Percentiles rank a stretch among this genome's conserved stretches.
phyloP scores from a whole-genome alignment of 2,113 vertebrate species.

The Psettodes erumei region DNA sequence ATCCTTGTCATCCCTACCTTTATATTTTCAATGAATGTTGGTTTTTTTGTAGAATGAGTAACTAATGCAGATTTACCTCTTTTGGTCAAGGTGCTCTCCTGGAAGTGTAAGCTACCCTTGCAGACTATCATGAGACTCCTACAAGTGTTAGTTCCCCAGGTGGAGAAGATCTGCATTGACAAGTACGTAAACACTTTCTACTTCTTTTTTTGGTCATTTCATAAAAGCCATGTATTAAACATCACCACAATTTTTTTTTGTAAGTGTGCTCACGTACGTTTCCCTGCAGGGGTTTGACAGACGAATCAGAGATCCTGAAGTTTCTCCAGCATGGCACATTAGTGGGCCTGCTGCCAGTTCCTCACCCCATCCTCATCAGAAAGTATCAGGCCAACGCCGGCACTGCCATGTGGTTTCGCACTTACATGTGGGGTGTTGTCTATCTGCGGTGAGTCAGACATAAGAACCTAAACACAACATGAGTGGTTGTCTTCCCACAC shows the following conservation, averaged over 20 bases:
- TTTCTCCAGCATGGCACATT: slow-evolving; percentile 97
- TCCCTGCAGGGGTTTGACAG: slow-evolving; percentile 90
- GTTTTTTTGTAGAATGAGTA: background rate
- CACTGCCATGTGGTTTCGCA: slow-evolving; percentile 99
- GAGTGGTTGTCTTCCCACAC: background rate
- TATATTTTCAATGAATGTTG: background rate
- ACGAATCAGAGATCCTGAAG: slow-evolving; percentile 96
- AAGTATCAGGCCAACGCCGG: slow-evolving; percentile 99
- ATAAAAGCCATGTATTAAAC: background rate
- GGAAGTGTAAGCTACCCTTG: slow-evolving; percentile 96
- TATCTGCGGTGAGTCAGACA: slow-evolving; percentile 90
- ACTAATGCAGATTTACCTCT: background rate
- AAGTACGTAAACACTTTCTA: slow-evolving; percentile 83
- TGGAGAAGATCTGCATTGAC: slow-evolving; percentile 99
- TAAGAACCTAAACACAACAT: background rate
- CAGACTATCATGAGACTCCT: slow-evolving; percentile 98
- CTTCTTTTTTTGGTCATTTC: background rate
- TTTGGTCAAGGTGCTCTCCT: slow-evolving; percentile 88
- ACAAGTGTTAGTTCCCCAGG: slow-evolving; percentile 97
- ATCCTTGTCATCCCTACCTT: background rate
- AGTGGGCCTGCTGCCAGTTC: slow-evolving; percentile 95
- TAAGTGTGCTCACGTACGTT: background rate
- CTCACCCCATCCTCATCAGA: slow-evolving; percentile 97
- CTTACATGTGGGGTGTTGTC: slow-evolving; percentile 99
- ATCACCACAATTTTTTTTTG: background rate